Conservation (phyloP, 2,797 vertebrate species). For the Xenentodon cancila region DNA sequence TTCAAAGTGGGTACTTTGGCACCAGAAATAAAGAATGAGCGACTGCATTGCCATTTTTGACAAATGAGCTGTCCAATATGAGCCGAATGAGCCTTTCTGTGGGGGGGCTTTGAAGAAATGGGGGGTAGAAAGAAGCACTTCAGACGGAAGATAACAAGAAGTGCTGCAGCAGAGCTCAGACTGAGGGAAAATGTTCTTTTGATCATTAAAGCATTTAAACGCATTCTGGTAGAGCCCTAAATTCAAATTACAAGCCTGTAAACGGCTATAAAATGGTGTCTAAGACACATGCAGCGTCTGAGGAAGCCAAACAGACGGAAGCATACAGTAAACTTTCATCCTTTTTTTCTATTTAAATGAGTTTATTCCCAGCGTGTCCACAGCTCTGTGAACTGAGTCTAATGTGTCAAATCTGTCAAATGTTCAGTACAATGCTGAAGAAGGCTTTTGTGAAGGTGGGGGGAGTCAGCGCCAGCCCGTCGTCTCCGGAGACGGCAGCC, state of each 20-base stretch:
- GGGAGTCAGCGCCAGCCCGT: constrained; percentile 43
- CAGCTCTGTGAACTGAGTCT: constrained; percentile 47
- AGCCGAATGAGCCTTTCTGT: too few relatives aligned
- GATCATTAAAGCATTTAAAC: too few relatives aligned
- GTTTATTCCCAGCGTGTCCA: constrained; percentile 33
- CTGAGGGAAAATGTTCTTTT: too few relatives aligned
- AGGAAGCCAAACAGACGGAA: not conserved
- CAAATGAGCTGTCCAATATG: too few relatives aligned
- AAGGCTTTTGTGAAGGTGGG: constrained; percentile 67
- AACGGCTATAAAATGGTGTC: not conserved
- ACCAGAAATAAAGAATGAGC: too few relatives aligned
- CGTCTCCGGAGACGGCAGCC: constrained; percentile 65
- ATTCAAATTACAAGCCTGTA: not conserved
- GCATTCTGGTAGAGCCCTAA: too few relatives aligned
- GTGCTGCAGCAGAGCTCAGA: too few relatives aligned
- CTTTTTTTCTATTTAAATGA: constrained; percentile 39
- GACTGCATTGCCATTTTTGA: too few relatives aligned
- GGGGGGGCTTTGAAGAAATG: too few relatives aligned
- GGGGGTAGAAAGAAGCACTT: too few relatives aligned
- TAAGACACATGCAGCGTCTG: not conserved
- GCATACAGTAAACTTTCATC: constrained; percentile 7
- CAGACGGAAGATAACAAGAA: too few relatives aligned
- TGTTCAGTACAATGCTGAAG: constrained; percentile 58
- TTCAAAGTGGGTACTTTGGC: too few relatives aligned
- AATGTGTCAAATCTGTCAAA: constrained; percentile 69